Percentiles rank a stretch among this genome's conserved stretches.
phyloP scores from a whole-genome alignment of 2,888 invertebrate species.

The Leptinotarsa juncta region DNA sequence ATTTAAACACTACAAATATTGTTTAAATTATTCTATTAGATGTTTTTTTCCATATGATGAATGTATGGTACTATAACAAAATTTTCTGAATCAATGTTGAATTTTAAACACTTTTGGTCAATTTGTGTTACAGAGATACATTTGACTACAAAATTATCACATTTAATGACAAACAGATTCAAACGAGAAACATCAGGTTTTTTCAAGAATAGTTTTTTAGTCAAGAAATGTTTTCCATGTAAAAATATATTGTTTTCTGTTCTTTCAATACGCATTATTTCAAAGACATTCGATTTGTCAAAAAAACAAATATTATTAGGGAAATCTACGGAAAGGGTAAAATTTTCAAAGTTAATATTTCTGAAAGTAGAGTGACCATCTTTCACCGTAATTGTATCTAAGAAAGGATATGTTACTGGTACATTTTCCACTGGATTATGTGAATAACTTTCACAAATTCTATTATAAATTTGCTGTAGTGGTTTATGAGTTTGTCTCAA shows the following conservation, averaged over 20 bases:
- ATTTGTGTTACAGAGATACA: neutral
- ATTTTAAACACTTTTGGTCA: constrained; percentile 4
- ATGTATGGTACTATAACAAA: constrained; percentile 3
- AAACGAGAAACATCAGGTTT: constrained; percentile 17
- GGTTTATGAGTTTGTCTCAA: constrained; percentile 33
- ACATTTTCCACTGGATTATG: neutral
- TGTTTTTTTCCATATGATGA: neutral
- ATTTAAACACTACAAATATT: neutral
- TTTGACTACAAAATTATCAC: neutral
- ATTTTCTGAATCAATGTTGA: constrained; percentile 5
- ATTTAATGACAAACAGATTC: neutral
- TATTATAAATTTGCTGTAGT: constrained; percentile 32
- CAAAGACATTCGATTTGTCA: neutral
- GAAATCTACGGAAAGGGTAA: constrained; percentile 9
- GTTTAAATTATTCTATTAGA: neutral
- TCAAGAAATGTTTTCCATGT: constrained; percentile 14
- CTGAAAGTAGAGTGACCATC: constrained; percentile 14
- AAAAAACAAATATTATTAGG: constrained; percentile 15
- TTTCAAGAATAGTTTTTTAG: neutral
- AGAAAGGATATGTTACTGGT: neutral
- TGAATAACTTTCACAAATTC: constrained; percentile 14
- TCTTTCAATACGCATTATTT: constrained; percentile 10
- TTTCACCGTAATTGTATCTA: neutral
- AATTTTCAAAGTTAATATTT: constrained; percentile 18
- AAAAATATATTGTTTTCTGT: neutral